These are phyloP conservation scores for Lysandra coridon DNA, from an alignment of 2,888 invertebrate species.

Conservation along the genomic window DNA sequence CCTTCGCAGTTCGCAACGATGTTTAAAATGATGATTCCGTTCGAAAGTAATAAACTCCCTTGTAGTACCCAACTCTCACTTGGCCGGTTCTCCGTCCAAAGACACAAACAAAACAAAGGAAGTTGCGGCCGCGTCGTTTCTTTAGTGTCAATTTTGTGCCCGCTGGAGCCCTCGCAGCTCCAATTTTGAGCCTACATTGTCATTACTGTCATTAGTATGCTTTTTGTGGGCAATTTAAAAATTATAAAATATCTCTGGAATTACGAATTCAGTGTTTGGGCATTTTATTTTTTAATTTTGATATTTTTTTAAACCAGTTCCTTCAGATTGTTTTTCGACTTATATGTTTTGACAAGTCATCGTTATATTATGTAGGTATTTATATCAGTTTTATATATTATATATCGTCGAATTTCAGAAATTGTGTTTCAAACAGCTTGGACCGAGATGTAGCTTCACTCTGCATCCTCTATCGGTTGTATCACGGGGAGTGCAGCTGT, in stretches of 20 bases:
- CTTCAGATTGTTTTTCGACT: not conserved
- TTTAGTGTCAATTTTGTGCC: constrained; percentile 50
- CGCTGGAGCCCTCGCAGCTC: constrained; percentile 44
- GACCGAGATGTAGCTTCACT: too few species aligned
- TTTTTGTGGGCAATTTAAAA: constrained; percentile 32
- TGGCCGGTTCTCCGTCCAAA: not conserved
- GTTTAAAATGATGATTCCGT: too few species aligned
- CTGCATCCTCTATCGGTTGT: too few species aligned
- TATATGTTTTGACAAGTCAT: not conserved
- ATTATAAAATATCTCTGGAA: constrained; percentile 25
- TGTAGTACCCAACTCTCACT: not conserved
- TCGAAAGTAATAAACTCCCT: not conserved
- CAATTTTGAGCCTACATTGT: constrained; percentile 55
- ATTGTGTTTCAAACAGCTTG: not conserved
- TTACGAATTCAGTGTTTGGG: not conserved
- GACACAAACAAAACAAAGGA: constrained; percentile 16
- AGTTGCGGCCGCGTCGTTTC: constrained; percentile 32
- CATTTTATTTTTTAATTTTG: constrained; percentile 7
- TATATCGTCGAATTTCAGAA: not conserved
- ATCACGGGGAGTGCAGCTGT: too few species aligned
- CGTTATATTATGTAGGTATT: not conserved
- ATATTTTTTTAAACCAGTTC: not conserved
- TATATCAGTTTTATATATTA: not conserved
- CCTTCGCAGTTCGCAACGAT: too few species aligned
- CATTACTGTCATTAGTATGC: constrained; percentile 44